A percentile compares a stretch with the other conserved stretches of the same genome.
These are phyloP conservation scores for Actinia equina DNA, from an alignment of 64 coral and sea anemone species.

Conservation along the genomic window DNA sequence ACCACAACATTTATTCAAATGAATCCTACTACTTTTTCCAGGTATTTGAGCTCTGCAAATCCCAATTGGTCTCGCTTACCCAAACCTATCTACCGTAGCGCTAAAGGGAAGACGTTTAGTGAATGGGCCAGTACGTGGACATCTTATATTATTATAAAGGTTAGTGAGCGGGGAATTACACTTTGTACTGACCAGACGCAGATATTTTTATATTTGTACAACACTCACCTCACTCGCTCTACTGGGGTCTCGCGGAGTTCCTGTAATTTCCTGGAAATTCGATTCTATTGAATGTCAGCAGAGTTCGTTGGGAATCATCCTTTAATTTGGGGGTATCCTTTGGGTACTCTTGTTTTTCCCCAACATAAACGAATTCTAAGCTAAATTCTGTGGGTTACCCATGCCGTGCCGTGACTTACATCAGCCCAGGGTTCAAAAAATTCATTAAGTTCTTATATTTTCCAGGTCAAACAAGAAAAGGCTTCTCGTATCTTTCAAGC, in stretches of 20 bases:
- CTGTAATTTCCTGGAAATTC: no score
- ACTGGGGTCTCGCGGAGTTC: not conserved
- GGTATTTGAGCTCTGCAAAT: conserved; percentile 78
- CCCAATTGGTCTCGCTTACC: conserved; percentile 74
- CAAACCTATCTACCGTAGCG: conserved; percentile 83
- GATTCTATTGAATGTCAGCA: not conserved
- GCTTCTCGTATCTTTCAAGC: conserved; percentile 80
- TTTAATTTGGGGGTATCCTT: no score
- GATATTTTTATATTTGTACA: no score
- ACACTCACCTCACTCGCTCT: no score
- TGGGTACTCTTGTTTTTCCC: no score
- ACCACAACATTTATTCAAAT: no score
- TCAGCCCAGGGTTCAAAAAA: no score
- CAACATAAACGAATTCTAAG: no score
- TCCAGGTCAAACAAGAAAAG: conserved; percentile 81
- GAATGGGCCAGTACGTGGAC: conserved; percentile 95
- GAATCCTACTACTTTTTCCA: not conserved
- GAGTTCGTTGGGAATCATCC: no score
- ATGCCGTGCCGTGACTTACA: no score
- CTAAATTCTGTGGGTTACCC: no score
- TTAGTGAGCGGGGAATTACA: not conserved
- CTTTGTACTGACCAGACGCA: no score
- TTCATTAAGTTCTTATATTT: not conserved
- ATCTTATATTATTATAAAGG: conserved; percentile 91
- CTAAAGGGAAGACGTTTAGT: conserved; percentile 66